These are phyloP conservation scores for Lepidurus apus DNA, from an alignment of 1,140 invertebrate species.

Conservation along the genomic window DNA sequence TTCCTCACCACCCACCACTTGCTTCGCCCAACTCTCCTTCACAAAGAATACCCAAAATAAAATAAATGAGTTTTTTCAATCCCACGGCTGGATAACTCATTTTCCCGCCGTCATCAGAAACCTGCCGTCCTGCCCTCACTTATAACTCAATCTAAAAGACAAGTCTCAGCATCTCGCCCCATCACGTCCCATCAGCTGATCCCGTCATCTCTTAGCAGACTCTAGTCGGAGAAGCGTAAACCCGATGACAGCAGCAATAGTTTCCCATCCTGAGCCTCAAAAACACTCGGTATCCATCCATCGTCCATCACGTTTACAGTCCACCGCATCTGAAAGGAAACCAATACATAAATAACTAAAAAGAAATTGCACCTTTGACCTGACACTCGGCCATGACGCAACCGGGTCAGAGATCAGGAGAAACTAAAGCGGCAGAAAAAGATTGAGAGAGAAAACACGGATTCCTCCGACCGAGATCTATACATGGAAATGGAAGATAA, in stretches of 20 bases:
- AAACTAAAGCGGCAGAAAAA: no score
- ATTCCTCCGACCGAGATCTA: no score
- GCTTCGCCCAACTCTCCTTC: background rate
- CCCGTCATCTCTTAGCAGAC: background rate
- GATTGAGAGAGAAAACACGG: no score
- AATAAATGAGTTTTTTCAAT: background rate
- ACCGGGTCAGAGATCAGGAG: no score
- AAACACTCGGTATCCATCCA: background rate
- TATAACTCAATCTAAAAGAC: slow-evolving; percentile 19
- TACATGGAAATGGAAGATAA: background rate
- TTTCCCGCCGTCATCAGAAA: background rate
- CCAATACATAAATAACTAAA: background rate
- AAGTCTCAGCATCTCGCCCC: background rate
- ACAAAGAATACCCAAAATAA: no score
- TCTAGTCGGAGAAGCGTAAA: background rate
- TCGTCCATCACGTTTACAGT: background rate
- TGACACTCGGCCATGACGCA: background rate
- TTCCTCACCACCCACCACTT: no score
- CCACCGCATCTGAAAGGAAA: background rate
- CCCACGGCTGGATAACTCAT: slow-evolving; percentile 1
- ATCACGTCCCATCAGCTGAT: slow-evolving; percentile 7
- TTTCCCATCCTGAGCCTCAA: background rate
- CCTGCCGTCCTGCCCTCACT: background rate
- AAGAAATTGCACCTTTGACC: background rate
- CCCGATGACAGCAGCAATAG: background rate